Base-by-base conservation (phyloP, 2,888 invertebrate species). In the Pecten maximus region DNA sequence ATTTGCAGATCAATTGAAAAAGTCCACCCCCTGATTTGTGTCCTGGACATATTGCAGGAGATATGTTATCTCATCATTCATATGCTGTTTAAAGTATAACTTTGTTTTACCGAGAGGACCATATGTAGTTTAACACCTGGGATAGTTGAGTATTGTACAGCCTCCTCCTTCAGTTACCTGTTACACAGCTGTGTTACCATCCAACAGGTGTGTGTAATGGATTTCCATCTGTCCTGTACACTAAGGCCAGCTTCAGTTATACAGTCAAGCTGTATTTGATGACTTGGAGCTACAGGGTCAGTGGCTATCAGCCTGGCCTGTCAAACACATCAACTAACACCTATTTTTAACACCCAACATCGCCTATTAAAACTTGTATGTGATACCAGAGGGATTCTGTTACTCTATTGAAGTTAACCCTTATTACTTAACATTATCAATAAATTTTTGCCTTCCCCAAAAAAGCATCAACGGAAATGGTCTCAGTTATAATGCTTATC, bases 391-490 rank as follows among this genome's bases (percentile, higher is more conserved):
- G 2, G 35, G 2, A 74, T 74, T 35, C 35, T 74, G 23, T 74
- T 28, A 35, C 35, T 74, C 3, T 28, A 35, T 35, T 74, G 74
- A 74, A 74, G 74, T 74, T 12, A 54, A 54, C 74, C 74, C 28
- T 2, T 1, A 4, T 35, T 74, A 74, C 74, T 28, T 6, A 10
- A 28, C 10, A 28, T 74, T 74, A 74, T 74, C 74, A 74, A 74
- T 74, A 74, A 74, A 74, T 16, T 35, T 74, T 74, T 74, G 74
- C 74, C 28, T 74, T 35, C 35, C 35, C 74, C 74, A 6, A 74
- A 74, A 35, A 74, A 74, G 35, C 74, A 74, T 35, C 35, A 74
- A 74, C 74, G 74, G 74, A 74, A 74, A 74, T 74, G 74, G 74
- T 74, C 74, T 15, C 28, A 74, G 35, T 28, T 74, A 10, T 74